Evolutionary conservation across 1,140 invertebrate genomes (phyloP), one percentile per base, ranked within the genome.

Genomic region (Nymphalis io): DNA sequence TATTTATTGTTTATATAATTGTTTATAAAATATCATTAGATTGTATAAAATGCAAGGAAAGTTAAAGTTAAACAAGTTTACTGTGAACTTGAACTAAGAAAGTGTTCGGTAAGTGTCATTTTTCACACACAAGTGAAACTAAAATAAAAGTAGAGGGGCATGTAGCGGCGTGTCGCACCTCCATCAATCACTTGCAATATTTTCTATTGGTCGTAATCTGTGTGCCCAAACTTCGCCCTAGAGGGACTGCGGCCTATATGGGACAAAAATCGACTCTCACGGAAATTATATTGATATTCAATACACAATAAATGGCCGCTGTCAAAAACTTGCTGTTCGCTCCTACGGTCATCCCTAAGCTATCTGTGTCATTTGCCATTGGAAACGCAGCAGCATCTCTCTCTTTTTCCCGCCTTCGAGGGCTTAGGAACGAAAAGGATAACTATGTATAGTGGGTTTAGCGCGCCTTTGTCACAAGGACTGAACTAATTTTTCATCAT

Each of bases 401-500:
- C 84, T 72, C 77, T 76, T 76, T 85, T 75, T 62, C 16, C 42
- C 72, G 33, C 68, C 53, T 73, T 75, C 68, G 53, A 53, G 10
- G 18, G 51, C 60, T 70, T 84, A 80, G 72, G 86, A 72, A 66
- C 67, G 80, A 90, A 78, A 81, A 85, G 82, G 88, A 90, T 80
- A 80, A 80, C 72, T 68, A 67, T 73, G 70, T 84, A 81, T 82
- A 84, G 81, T 85, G 76, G 81, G 87, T 86, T 89, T 89, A 89
- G 84, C 87, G 84, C 81, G 86, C 85, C 83, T 90, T 90, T 90
- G 89, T 90, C 87, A 90, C 85, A 80, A 88, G 82, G 85, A 89
- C 87, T 89, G 89, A 89, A 89, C 89, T 92, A 92, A 92, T 92
- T 92, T 92, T 92, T 92, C 92, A 92, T 92, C 91, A 92, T 92